Base-by-base conservation (phyloP, 1,140 invertebrate species). In the Helicoverpa zea region DNA sequence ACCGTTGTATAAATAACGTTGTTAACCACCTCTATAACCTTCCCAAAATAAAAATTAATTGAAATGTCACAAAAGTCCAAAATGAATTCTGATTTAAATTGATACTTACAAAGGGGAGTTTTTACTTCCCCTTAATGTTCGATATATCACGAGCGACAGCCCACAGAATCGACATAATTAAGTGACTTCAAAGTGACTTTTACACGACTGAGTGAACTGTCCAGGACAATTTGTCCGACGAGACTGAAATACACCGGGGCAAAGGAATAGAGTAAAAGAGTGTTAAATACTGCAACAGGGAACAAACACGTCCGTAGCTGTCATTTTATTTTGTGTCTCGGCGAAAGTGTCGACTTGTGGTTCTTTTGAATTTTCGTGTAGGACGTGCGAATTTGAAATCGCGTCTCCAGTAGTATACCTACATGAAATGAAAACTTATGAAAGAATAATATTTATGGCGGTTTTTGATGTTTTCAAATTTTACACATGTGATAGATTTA, bases 131-230 rank as follows among this genome's bases (percentile, higher is more conserved):
- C 49, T 52, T 35, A 61, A 78, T 82, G 78, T 81, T 81, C 75
- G 72, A 83, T 83, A 83, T 74, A 83, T 84, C 83, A 83, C 74
- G 70, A 80, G 61, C 64, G 86, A 82, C 83, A 81, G 64, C 63
- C 70, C 75, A 79, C 56, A 80, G 76, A 83, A 85, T 79, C 80
- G 81, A 86, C 83, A 80, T 86, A 82, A 84, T 87, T 63, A 86
- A 84, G 80, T 81, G 80, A 81, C 72, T 78, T 84, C 84, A 88
- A 86, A 87, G 81, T 68, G 81, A 80, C 54, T 66, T 49, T 80
- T 72, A 74, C 72, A 83, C 82, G 86, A 59, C 29, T 61, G 79
- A 83, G 9, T 63, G 84, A 83, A 35, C 81, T 84, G 84, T 87
- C 83, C 79, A 74, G 79, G 75, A 66, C 81, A 84, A 84, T 85